These are phyloP conservation scores for Nomada flava DNA, from an alignment of 2,888 invertebrate genomes.

Conservation along the genomic window DNA sequence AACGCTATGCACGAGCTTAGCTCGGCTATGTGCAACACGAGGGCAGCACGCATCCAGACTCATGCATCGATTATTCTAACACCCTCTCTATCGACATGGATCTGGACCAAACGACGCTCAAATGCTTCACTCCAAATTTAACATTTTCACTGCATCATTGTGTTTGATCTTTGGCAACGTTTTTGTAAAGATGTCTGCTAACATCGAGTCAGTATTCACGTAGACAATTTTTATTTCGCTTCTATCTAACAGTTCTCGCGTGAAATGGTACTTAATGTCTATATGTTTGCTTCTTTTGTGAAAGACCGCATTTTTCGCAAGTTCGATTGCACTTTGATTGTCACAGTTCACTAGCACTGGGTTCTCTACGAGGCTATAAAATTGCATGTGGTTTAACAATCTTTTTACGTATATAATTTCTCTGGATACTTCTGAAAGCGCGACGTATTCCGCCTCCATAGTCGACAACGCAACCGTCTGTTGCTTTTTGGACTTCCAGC, in stretches of 20 bases:
- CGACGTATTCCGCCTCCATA: conserved; percentile 8
- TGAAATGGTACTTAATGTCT: not conserved
- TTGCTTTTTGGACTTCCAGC: conserved; percentile 13
- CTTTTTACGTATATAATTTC: conserved; percentile 6
- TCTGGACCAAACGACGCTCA: too few relatives aligned
- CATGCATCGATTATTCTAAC: not conserved
- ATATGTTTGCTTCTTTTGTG: conserved; percentile 10
- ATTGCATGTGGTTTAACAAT: not conserved
- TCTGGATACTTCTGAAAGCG: not conserved
- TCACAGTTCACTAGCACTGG: not conserved
- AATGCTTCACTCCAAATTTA: not conserved
- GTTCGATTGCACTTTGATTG: conserved; percentile 12
- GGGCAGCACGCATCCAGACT: not conserved
- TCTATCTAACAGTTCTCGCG: not conserved
- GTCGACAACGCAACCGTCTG: not conserved
- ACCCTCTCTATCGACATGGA: not conserved
- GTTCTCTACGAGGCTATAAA: not conserved
- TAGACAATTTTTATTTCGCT: not conserved
- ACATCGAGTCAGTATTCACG: not conserved
- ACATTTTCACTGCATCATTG: not conserved
- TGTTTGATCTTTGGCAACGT: not conserved
- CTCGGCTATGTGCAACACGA: not conserved
- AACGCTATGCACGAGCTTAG: too few relatives aligned
- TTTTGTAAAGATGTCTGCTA: not conserved
- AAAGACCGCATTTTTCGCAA: not conserved